Conservation (phyloP, 1,140 invertebrate genomes). For the Cydia splendana region DNA sequence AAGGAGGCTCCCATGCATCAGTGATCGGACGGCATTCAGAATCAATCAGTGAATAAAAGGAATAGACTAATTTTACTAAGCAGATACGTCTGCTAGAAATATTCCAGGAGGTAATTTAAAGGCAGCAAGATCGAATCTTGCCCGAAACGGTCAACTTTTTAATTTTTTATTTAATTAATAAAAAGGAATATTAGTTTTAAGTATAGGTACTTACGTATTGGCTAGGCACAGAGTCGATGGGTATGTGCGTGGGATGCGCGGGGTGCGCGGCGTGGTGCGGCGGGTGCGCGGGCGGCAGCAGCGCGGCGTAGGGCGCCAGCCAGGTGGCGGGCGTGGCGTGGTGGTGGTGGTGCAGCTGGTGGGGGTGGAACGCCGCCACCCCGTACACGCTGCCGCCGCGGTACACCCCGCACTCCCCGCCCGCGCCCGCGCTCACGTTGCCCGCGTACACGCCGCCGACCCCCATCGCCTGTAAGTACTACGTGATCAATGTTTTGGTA, state of each 20-base stretch:
- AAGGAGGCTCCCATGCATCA: no score
- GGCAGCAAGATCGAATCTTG: no score
- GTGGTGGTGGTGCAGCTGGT: conserved; percentile 71
- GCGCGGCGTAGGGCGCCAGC: conserved; percentile 72
- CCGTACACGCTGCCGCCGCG: conserved; percentile 72
- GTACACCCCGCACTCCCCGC: conserved; percentile 63
- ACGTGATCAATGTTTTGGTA: conserved; percentile 24
- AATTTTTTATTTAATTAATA: no score
- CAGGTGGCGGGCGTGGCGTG: conserved; percentile 65
- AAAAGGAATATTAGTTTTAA: no score
- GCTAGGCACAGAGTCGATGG: conserved; percentile 76
- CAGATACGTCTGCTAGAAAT: no score
- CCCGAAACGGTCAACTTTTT: no score
- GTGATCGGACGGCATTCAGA: neutral
- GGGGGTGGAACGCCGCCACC: conserved; percentile 64
- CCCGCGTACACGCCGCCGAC: conserved; percentile 68
- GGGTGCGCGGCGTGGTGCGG: conserved; percentile 67
- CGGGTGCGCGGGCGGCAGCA: conserved; percentile 66
- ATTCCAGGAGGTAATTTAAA: no score
- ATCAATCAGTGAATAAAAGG: neutral
- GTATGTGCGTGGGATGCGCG: conserved; percentile 65
- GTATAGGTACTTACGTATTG: conserved; percentile 66
- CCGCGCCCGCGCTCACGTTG: conserved; percentile 55
- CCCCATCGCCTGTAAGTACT: conserved; percentile 66
- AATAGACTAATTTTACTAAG: neutral